These are phyloP conservation scores for Microplitis deprimator DNA, from an alignment of 2,888 invertebrate genomes.

Conservation along the genomic window DNA sequence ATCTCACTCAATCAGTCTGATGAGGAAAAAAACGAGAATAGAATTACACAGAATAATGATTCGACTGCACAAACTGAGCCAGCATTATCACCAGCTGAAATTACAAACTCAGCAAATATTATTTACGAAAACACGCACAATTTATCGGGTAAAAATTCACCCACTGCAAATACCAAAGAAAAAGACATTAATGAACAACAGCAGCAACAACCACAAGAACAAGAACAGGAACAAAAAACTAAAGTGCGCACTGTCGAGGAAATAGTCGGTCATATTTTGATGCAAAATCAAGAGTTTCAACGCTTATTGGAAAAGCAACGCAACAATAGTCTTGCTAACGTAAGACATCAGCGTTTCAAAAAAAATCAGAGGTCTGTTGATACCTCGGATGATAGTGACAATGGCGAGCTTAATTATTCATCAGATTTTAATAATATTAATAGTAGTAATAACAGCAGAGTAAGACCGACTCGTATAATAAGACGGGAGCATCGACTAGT, in stretches of 20 bases:
- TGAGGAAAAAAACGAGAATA: slow-evolving; percentile 50
- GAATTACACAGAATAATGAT: background rate
- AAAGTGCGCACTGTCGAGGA: slow-evolving; percentile 77
- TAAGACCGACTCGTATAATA: slow-evolving; percentile 46
- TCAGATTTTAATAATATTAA: slow-evolving; percentile 44
- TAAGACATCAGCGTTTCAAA: slow-evolving; percentile 74
- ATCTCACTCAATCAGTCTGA: slow-evolving; percentile 65
- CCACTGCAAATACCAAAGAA: slow-evolving; percentile 56
- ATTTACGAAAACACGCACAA: background rate
- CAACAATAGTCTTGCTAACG: slow-evolving; percentile 74
- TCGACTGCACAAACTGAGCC: slow-evolving; percentile 28
- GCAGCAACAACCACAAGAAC: background rate
- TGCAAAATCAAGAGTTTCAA: slow-evolving; percentile 88
- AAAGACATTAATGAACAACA: slow-evolving; percentile 58
- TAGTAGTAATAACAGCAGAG: slow-evolving; percentile 47
- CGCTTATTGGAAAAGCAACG: slow-evolving; percentile 84
- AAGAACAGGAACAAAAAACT: slow-evolving; percentile 40
- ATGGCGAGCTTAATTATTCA: slow-evolving; percentile 56
- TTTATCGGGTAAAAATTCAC: slow-evolving; percentile 33
- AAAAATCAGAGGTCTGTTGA: slow-evolving; percentile 71
- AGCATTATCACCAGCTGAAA: slow-evolving; percentile 2
- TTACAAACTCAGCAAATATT: slow-evolving; percentile 7
- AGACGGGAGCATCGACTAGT: slow-evolving; percentile 60
- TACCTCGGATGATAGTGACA: slow-evolving; percentile 71
- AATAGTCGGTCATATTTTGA: slow-evolving; percentile 85